Evolutionary conservation across 1,140 invertebrate genomes (phyloP), one percentile per base, ranked within the genome.

Genomic region (Brachionus sp.): DNA sequence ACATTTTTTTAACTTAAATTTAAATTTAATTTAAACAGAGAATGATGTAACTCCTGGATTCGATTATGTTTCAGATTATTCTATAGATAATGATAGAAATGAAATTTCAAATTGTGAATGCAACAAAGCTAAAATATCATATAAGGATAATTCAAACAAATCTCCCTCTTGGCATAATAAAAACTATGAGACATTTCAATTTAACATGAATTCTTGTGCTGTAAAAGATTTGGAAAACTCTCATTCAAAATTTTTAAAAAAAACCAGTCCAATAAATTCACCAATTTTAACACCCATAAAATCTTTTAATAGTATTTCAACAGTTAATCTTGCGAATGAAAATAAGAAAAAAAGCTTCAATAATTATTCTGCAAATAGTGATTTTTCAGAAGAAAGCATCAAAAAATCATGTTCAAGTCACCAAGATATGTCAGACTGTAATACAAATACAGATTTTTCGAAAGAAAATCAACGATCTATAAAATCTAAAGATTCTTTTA

Each of bases 61-160:
- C 7, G 70, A 75, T 35, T 12, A 80, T 29, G 46, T 62, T 2
- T 80, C 77, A 3, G 77, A 62, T 37, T 62, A 62, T 80, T 80
- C 77, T 6, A 80, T 37, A n/a, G 77, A 80, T n/a, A 62, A 62
- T 25, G 77, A 80, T 5, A 39, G 70, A 16, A 80, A 23, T 33
- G 50, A 19, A n/a, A 37, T 19, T 44, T 80, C 77, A 13, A 80
- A 80, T 44, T 57, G 39, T 42, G 77, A 80, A 16, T 44, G 70
- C 39, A 75, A 46, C 25, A 80, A 53, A 62, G 2, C 16, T 39
- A 1, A 29, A 10, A 37, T 50, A 37, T 10, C 46, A 62, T 80
- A 29, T 23, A 80, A 53, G 19, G 77, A 80, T 13, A 80, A 80
- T 62, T 44, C 57, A 44, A 53, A 78, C 6, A 57, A 53, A 80